phyloP scores from a whole-genome alignment of 2,113 vertebrate species.

The Brachyhypopomus occidentalis region DNA sequence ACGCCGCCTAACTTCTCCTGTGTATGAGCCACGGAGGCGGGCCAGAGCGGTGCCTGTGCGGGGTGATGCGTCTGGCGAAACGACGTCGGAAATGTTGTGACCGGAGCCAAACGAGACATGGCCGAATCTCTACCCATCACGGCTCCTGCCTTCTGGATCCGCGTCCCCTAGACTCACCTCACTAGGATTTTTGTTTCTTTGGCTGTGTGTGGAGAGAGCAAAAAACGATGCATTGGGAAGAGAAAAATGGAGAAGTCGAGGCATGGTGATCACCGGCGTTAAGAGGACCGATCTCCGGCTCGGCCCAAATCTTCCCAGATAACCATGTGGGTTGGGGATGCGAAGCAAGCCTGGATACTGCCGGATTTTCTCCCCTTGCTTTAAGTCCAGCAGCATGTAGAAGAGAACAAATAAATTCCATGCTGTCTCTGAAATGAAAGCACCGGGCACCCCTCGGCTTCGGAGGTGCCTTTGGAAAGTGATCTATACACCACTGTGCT shows the following conservation, averaged over 20 bases:
- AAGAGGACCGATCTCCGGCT: slow-evolving; percentile 33
- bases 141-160: slow-evolving; percentile 42
- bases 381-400: slow-evolving; percentile 67
- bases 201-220: not conserved
- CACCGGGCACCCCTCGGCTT: slow-evolving; percentile 50
- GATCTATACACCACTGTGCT: slow-evolving; percentile 60
- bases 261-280: slow-evolving; percentile 13
- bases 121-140: slow-evolving; percentile 53
- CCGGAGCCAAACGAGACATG: slow-evolving; percentile 40
- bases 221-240: slow-evolving; percentile 5
- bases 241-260: slow-evolving; percentile 18
- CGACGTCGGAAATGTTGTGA: slow-evolving; percentile 56
- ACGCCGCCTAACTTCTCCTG: slow-evolving; percentile 70
- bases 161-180: slow-evolving; percentile 27
- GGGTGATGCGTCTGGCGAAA: slow-evolving; percentile 50
- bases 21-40: slow-evolving; percentile 52
- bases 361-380: slow-evolving; percentile 45
- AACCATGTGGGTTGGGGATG: slow-evolving; percentile 44
- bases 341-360: slow-evolving; percentile 50
- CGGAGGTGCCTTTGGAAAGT: slow-evolving; percentile 63
- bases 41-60: slow-evolving; percentile 48
- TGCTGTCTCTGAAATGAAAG: slow-evolving; percentile 63
- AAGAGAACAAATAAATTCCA: slow-evolving; percentile 69
- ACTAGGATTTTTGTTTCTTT: not conserved
- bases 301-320: slow-evolving; percentile 44